Percentiles rank a stretch among this genome's conserved stretches.
phyloP scores from a whole-genome alignment of 2,888 invertebrate genomes.

The Euzophera pinguis region DNA sequence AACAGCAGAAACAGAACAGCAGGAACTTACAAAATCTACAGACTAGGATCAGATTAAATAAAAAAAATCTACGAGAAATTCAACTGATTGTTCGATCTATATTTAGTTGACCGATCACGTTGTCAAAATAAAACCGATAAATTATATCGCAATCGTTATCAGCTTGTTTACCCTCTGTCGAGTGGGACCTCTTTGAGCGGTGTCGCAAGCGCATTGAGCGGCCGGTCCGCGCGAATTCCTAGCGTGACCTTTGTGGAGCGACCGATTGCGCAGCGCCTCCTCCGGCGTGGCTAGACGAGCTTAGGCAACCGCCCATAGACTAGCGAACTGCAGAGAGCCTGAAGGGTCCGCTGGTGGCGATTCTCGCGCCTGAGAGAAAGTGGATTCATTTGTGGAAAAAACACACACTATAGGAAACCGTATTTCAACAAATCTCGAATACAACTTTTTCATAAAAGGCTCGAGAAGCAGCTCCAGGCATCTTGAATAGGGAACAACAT shows the following conservation, averaged over 20 bases:
- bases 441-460: no score
- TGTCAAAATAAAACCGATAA: not conserved
- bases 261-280: slow-evolving; percentile 73
- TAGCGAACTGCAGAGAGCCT: slow-evolving; percentile 39
- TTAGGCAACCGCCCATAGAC: slow-evolving; percentile 70
- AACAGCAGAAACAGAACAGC: no score
- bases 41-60: no score
- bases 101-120: not conserved
- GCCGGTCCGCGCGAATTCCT: slow-evolving; percentile 77
- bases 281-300: slow-evolving; percentile 68
- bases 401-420: no score
- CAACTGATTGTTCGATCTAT: no score
- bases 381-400: no score
- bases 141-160: slow-evolving; percentile 11
- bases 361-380: no score
- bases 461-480: no score
- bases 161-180: slow-evolving; percentile 16
- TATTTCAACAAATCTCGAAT: no score
- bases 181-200: slow-evolving; percentile 54
- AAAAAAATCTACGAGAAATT: not conserved
- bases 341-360: no score
- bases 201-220: slow-evolving; percentile 59
- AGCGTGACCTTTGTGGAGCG: slow-evolving; percentile 77
- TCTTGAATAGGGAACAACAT: no score
- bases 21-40: no score